Evolutionary conservation across 2,888 invertebrate genomes (phyloP), one percentile per base, ranked within the genome.

Genomic region (Strigamia maritima): DNA sequence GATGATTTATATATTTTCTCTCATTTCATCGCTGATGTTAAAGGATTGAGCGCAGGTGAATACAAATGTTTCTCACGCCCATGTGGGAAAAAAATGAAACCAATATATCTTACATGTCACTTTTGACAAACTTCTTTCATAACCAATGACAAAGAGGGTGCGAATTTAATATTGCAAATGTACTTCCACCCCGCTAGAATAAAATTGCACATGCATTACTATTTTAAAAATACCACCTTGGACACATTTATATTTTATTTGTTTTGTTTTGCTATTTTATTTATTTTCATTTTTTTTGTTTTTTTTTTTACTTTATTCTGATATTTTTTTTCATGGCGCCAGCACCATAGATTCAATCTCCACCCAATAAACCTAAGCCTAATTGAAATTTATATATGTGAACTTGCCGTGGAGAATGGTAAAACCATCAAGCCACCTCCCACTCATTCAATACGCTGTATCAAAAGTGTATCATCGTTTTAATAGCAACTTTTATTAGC

Each of bases 401-500:
- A 65, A 60, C 60, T 60, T 60, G 22, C 22, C 49, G 10, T 60
- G 22, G 22, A 60, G 24, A 60, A 60, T 60, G 60, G 60, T 60
- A 24, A 24, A 12, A 65, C 44, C 44, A 44, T 44, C 44, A 44
- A 44, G 44, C 44, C 44, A 4, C 14, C 44, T 44, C 60, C 22
- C 60, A 65, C 60, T 65, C 60, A 65, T 19, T 65, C 60, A 22
- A 65, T 65, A 65, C 60, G 22, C 22, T 38, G 75, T 75, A 75
- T 75, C 75, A 75, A 75, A 75, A 38, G 35, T 76, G 76, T 76
- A 26, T 35, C 79, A 76, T 76, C 79, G 44, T 77, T 79, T 79
- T 76, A 79, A 76, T 76, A 65, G 74, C 75, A 54, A 65, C 22
- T 76, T 79, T 79, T 79, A 79, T 79, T 79, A 79, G 80, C 78